Base-by-base conservation (phyloP, 92 coral and sea anemone genomes). In the Phenganax stokvisi region DNA sequence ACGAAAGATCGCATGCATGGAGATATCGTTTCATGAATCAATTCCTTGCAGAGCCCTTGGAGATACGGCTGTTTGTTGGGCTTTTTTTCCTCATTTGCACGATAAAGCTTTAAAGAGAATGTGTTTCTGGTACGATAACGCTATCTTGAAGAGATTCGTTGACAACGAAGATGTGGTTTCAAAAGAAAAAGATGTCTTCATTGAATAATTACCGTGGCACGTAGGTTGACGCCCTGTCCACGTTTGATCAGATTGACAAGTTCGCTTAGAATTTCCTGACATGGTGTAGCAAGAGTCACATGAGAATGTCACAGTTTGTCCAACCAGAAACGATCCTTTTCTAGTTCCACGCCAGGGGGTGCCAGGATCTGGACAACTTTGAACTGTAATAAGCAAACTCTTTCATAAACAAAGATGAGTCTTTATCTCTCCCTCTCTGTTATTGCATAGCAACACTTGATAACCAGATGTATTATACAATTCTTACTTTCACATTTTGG, bases 401-500 rank as follows among this genome's bases (percentile, higher is more conserved):
- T 12, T 61, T 61, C n/a, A 61, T 17, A 15, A 17, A 17, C 28
- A 15, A 28, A 6, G n/a, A 28, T 7, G 47, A 37, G 47, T 37
- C 47, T 37, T 37, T 37, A 37, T 5, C 47, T 37, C 47, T 37
- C 2, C 47, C 47, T 37, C 47, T 37, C 2, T 37, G 47, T 37
- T 61, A 12, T 1, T 61, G 67, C 0, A 51, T 44, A 44, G 25
- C 54, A 72, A 51, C 31, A 3, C 9, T 6, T 17, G 71, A 65
- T 1, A 37, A 37, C 47, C 47, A 37, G 47, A 1, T 37, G 2
- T 37, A 37, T 37, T 37, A 37, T 37, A 37, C 47, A 37, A 2
- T 56, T 52, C 81, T 57, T 55, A 76, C 81, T n/a, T 57, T 76
- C 81, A 76, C 81, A 76, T 9, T 44, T 55, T 17, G 81, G 54